Evolutionary conservation across 2,888 invertebrate genomes (phyloP), one percentile per base, ranked within the genome.

Genomic region (Epinotia ramella): DNA sequence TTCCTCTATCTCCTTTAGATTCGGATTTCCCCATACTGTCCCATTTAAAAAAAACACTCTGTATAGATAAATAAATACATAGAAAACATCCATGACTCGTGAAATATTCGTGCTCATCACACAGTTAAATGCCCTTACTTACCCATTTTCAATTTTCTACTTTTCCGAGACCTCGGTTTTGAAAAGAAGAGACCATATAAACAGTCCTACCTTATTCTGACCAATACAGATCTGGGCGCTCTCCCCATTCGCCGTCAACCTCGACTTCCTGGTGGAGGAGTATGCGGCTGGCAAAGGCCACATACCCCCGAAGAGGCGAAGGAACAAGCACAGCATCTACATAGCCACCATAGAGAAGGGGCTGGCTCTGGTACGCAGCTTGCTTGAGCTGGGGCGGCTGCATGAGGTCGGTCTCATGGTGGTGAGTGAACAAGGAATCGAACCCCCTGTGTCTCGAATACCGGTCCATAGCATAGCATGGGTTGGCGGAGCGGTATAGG

Each of bases 281-380:
- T 99, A 99, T 94, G 99, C 99, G 0, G 98, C 96, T 0, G 97
- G 97, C 64, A 98, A 97, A 89, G 99, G 99, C 0, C 97, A 97
- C 86, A 97, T 98, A 60, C 99, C 99, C 0, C 97, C 97, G 0
- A 96, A 96, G 83, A 96, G 97, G 76, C 93, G 97, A 13, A 95
- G 97, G 33, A 94, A 95, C 74, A 97, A 97, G 85, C 96, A 96
- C 81, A 97, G 97, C 53, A 95, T 99, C 63, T 99, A 97, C 84
- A 95, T 99, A 62, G 98, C 98, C 2, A 99, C 99, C 0, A 98
- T 99, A 78, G 99, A 99, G 91, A 99, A 99, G 89, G 98, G 97
- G 4, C 95, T 97, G 67, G 97, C 97, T 9, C 90, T 99, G 5
- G 90, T 99, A 20, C 97, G 98, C 86, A 97, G 97, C 88, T 93